Evolutionary conservation across 1,140 invertebrate species (phyloP).

Genomic region (Maconellicoccus hirsutus): DNA sequence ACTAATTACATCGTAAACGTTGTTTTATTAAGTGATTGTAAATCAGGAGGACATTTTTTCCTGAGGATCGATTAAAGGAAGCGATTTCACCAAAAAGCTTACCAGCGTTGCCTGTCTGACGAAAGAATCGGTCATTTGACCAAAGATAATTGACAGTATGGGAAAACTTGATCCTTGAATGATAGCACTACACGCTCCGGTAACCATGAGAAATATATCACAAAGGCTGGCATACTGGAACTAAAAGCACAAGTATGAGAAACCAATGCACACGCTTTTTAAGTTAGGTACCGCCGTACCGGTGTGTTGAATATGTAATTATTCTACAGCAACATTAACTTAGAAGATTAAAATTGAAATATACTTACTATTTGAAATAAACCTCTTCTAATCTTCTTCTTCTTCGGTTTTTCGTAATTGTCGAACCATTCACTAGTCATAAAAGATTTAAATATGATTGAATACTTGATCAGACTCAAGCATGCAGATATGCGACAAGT

Average conservation of each 20-base stretch:
- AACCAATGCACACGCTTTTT: too few relatives aligned
- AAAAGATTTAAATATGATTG: neutral
- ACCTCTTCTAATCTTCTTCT: neutral
- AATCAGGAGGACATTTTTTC: too few relatives aligned
- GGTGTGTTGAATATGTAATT: too few relatives aligned
- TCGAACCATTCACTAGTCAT: neutral
- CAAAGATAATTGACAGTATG: conserved; percentile 55
- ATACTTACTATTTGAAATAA: neutral
- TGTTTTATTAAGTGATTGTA: too few relatives aligned
- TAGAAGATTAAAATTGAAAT: too few relatives aligned
- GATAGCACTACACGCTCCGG: conserved; percentile 46
- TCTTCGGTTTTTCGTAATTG: neutral
- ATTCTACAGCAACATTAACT: too few relatives aligned
- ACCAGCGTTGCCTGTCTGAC: conserved; percentile 24
- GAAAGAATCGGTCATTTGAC: conserved; percentile 41
- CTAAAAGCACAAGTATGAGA: conserved; percentile 36
- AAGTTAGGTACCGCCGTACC: neutral
- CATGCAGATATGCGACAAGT: too few relatives aligned
- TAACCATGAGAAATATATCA: conserved; percentile 45
- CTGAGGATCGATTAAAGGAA: too few relatives aligned
- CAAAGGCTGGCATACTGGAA: conserved; percentile 44
- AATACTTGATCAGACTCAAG: too few relatives aligned
- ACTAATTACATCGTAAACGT: too few relatives aligned
- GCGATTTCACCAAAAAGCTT: neutral
- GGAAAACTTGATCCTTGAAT: conserved; percentile 50